Base-by-base conservation (phyloP, 2,797 vertebrate species). In the Neosilurus hyrtlii region DNA sequence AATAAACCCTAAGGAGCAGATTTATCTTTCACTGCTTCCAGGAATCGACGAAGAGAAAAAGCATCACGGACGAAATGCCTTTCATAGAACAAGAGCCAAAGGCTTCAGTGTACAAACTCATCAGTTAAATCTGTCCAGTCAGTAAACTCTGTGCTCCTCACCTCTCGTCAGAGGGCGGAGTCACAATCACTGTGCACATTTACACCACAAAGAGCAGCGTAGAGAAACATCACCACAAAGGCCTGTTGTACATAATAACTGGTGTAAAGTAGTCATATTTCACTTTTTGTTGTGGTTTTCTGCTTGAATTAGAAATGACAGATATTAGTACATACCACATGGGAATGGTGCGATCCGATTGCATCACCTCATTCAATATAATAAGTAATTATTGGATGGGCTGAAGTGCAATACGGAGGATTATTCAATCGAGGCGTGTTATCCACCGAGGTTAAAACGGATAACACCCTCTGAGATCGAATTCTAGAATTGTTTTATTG, bases 11-110 rank as follows among this genome's bases (percentile, higher is more conserved):
- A 15, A 22, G 6, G 24, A 20, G 71, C 74, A 72, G 74, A 86
- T 79, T 68, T 22, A 57, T 67, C 75, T 80, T 65, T 81, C 49
- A 49, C 71, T 74, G 63, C 63, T 80, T 82, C 15, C 81, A 30
- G 81, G 80, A 79, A 85, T 68, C 30, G 56, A 82, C 74, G 61
- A 22, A 66, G 68, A 81, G 26, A 35, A 54, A 35, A 83, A 75
- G 30, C 26, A 52, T 74, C 62, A 63, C 49, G 77, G 74, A 71
- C 26, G 18, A 26, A 82, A 70, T 24, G 56, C 66, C 73, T 37
- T 75, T 51, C 16, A 26, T 51, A 59, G 77, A 82, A 52, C 14
- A 22, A 67, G 3, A 24, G 63, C 76, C 83, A 80, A 43, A 59
- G 76, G 43, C 37, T 61, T 72, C 16, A 65, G 77, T 74, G 52